These are phyloP conservation scores for Micrasema longulum DNA, from an alignment of 1,140 invertebrate genomes.

Conservation along the genomic window DNA sequence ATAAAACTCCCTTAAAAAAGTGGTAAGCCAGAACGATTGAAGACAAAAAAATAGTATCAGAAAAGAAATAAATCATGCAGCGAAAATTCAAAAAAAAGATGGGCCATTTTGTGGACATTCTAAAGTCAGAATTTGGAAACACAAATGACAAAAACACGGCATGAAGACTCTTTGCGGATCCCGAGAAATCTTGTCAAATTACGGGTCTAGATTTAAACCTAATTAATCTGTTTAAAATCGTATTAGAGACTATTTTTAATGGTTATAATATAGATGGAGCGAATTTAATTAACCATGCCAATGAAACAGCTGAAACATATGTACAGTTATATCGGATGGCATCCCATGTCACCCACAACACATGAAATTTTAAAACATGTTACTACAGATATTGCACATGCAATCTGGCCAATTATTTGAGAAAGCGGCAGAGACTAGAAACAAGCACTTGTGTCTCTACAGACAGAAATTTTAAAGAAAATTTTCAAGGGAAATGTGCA, in stretches of 20 bases:
- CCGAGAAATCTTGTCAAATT: conserved; percentile 52
- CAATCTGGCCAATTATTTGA: conserved; percentile 55
- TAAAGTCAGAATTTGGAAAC: conserved; percentile 2
- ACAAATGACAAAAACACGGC: conserved; percentile 2
- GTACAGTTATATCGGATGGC: conserved; percentile 57
- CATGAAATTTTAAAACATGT: conserved; percentile 60
- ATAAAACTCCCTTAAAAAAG: conserved; percentile 56
- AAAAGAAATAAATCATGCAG: neutral
- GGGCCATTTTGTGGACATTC: conserved; percentile 43
- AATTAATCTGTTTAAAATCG: conserved; percentile 45
- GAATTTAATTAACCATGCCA: conserved; percentile 47
- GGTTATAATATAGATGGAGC: conserved; percentile 54
- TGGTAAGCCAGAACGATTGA: conserved; percentile 8
- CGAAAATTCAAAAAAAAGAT: neutral
- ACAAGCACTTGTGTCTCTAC: conserved; percentile 56
- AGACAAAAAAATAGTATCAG: neutral
- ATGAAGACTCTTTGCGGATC: neutral
- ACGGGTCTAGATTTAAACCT: conserved; percentile 40
- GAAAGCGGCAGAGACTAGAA: conserved; percentile 51
- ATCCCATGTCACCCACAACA: conserved; percentile 57
- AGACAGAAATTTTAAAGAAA: conserved; percentile 55
- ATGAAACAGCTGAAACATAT: conserved; percentile 53
- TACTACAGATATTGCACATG: conserved; percentile 49
- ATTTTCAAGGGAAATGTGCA: too few species aligned
- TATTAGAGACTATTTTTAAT: conserved; percentile 38